A percentile compares a stretch with the other conserved stretches of the same genome.
Evolutionary conservation across 2,113 vertebrate species (phyloP).

Genomic region (Otus sunia): DNA sequence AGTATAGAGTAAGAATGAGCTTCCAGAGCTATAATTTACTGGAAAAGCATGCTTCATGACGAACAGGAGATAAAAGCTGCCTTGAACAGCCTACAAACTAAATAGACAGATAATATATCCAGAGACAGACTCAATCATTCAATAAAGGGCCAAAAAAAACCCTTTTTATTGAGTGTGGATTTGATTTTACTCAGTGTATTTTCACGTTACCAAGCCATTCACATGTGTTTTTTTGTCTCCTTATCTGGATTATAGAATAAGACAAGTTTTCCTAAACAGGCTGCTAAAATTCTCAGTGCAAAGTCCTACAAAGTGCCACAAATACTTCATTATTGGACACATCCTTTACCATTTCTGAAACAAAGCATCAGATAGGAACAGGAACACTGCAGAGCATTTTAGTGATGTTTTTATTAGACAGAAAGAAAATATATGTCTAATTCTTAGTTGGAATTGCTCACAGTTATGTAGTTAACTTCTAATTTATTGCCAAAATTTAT

Average conservation of each 20-base stretch:
- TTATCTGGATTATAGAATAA: not conserved
- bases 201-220: not conserved
- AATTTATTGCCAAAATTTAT: conserved; percentile 58
- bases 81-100: not conserved
- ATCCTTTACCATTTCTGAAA: not conserved
- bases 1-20: not conserved
- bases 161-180: not conserved
- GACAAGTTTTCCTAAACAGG: not conserved
- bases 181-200: not conserved
- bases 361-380: not conserved
- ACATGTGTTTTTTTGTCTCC: not conserved
- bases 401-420: conserved; percentile 4
- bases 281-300: not conserved
- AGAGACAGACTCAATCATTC: not conserved
- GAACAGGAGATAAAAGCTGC: not conserved
- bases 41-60: not conserved
- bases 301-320: not conserved
- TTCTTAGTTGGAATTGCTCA: not conserved
- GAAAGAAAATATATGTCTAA: conserved; percentile 31
- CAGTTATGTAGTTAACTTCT: conserved; percentile 35
- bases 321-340: not conserved
- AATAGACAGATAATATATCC: not conserved
- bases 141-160: not conserved
- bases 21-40: not conserved
- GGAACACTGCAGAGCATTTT: not conserved